Base-by-base conservation (phyloP, 1,140 invertebrate genomes). In the Drosophila suzukii region DNA sequence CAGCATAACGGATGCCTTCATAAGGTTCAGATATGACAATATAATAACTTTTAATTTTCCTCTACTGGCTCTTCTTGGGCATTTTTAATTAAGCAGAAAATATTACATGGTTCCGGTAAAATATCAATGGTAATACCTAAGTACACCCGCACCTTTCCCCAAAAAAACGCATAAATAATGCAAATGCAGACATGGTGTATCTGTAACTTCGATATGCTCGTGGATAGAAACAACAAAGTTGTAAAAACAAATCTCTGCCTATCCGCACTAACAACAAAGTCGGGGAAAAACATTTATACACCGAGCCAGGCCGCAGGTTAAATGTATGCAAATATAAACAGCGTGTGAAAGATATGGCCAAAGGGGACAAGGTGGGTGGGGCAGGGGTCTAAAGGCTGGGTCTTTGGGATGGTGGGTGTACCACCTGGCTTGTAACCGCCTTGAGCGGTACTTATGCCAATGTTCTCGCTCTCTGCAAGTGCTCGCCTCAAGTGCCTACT, bases 241-340 rank as follows among this genome's bases (percentile, higher is more conserved):
- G 68, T 75, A 71, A 86, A 86, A 78, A 85, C 82, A 85, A 86
- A 78, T 79, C 81, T 73, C 73, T 53, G 62, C 65, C 74, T 60
- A 62, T 65, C 17, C 20, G 34, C 68, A 62, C 70, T 38, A 75
- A 77, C 57, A 76, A 44, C 57, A 60, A 59, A 39, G 60, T 24
- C 36, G 41, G 15, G 36, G 39, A 67, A 82, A 73, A 83, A 77
- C 54, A 75, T 71, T 62, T 70, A 81, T 57, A 66, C 57, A 44
- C 68, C 63, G 60, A 77, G 81, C 81, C 44, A 68, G 65, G 82
- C 82, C 75, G 70, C 75, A 75, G 75, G 82, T 79, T 88, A 88
- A 86, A 86, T 82, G 71, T 88, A 86, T 88, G 83, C 83, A 88
- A 88, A 88, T 88, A 80, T 82, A 88, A 88, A 88, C 82, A 86